Base-by-base conservation (phyloP, 2,888 invertebrate species). In the Xestia c-nigrum region DNA sequence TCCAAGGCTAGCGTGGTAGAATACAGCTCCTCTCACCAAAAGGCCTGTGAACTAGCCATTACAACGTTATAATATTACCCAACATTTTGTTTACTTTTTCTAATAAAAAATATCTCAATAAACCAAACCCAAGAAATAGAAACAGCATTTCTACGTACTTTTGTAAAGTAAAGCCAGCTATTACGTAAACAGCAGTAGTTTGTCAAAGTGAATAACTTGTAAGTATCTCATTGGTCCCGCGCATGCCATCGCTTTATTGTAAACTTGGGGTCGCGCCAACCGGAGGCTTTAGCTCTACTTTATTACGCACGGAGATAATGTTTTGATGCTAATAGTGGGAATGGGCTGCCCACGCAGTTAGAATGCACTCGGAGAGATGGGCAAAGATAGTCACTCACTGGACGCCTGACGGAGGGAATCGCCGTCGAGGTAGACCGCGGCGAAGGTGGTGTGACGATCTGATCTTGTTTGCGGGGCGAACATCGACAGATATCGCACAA, bases 251-350 rank as follows among this genome's bases (percentile, higher is more conserved):
- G 61, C 73, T 80, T 74, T 82, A 75, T 82, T 46, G 40, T 52
- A 67, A 61, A 79, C 78, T 87, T 86, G 87, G 85, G 74, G 64
- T 31, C 65, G 12, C 59, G 86, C 87, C 86, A 87, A 83, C 77
- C 78, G 74, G 73, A 67, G 65, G 19, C 21, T 24, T 66, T 55
- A 76, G 47, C 63, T 70, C 74, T 38, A 70, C 68, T 82, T 76
- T 72, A 68, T 79, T 84, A 74, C 64, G 59, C 80, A 74, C 57
- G 63, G 61, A 65, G 59, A 78, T 71, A 61, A 68, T 73, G 70
- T 70, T 74, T 71, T 71, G 10, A 72, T 52, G 61, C 12, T 83
- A 74, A 73, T n/a, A n/a, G n/a, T n/a, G n/a, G n/a, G n/a, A n/a
- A n/a, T n/a, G n/a, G n/a, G n/a, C n/a, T n/a, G n/a, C n/a, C n/a